Evolutionary conservation across 2,888 invertebrate genomes (phyloP).

Genomic region (Julus scanicus): DNA sequence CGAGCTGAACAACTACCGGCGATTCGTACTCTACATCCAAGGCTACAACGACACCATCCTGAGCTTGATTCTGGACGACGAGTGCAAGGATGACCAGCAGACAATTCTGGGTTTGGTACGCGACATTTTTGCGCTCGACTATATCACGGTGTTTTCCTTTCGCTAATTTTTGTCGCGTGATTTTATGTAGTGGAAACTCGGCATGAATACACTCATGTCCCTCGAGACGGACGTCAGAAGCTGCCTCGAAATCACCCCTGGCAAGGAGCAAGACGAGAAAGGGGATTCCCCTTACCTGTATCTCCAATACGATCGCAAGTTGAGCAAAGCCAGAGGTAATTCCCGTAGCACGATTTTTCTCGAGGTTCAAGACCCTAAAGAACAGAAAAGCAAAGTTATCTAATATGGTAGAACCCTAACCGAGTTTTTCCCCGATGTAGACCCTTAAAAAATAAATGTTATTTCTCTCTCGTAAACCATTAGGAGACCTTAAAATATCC

Average conservation of each 20-base stretch:
- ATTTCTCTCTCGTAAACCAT: no score
- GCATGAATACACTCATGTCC: conserved; percentile 53
- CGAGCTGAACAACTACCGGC: not conserved
- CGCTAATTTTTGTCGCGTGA: not conserved
- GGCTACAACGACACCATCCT: conserved; percentile 43
- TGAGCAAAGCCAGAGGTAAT: conserved; percentile 47
- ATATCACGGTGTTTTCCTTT: not conserved
- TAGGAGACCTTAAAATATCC: not conserved
- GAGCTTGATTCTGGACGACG: conserved; percentile 49
- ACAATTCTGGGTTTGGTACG: conserved; percentile 42
- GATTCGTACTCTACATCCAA: conserved; percentile 50
- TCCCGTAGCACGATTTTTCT: no score
- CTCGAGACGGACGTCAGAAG: conserved; percentile 56
- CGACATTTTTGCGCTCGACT: not conserved
- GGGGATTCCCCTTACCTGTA: not conserved
- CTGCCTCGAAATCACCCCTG: conserved; percentile 53
- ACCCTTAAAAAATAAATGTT: no score
- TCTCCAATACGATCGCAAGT: conserved; percentile 38
- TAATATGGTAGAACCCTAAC: no score
- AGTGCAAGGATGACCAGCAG: not conserved
- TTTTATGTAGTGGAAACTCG: conserved; percentile 56
- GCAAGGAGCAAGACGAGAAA: conserved; percentile 37
- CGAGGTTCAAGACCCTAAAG: no score
- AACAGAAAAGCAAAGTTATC: not conserved
- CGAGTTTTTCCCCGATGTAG: no score